Evolutionary conservation across 1,140 invertebrate genomes (phyloP), one percentile per base, ranked within the genome.

Genomic region (Ceratitis capitata): DNA sequence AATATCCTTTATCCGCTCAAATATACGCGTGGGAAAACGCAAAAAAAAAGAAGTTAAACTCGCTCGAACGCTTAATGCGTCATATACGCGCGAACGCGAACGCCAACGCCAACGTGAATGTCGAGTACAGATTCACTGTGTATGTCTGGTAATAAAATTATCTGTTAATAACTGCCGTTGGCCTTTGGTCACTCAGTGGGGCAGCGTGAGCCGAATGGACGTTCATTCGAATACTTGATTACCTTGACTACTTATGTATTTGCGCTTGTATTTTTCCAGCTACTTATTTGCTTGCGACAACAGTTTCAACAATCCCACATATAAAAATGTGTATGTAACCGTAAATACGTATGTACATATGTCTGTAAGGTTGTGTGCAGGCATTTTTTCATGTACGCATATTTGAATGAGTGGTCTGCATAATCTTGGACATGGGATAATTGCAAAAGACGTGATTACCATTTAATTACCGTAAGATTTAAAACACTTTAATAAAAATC

Each of bases 101-200:
- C 7, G 64, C 16, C 64, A 35, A 3, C 23, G 64, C 64, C 64
- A 69, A 9, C 64, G 9, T 23, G n/a, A 78, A 45, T 23, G 39
- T 39, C 42, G 23, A 45, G 7, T 35, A 35, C 35, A 74, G 2
- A 14, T 26, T 32, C 32, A 64, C 32, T 10, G 61, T 47, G 12
- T 47, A 12, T 47, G 35, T 19, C 39, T 64, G 35, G 69, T 78
- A 78, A 78, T 78, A 45, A 78, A 78, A 78, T 78, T 78, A 78
- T 78, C 69, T 45, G 69, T 78, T 78, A 78, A 78, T 78, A 78
- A 78, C 69, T 78, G 69, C 69, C n/a, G 69, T 45, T 78, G 69
- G 39, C 39, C 69, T 78, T 78, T 78, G 69, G 69, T 45, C 19
- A 45, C 39, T 78, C 69, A 14, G 69, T 78, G 69, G 35, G 39